Evolutionary conservation across 2,797 vertebrate genomes (phyloP), one percentile per base, ranked within the genome.

Genomic region (Microtus californicus): DNA sequence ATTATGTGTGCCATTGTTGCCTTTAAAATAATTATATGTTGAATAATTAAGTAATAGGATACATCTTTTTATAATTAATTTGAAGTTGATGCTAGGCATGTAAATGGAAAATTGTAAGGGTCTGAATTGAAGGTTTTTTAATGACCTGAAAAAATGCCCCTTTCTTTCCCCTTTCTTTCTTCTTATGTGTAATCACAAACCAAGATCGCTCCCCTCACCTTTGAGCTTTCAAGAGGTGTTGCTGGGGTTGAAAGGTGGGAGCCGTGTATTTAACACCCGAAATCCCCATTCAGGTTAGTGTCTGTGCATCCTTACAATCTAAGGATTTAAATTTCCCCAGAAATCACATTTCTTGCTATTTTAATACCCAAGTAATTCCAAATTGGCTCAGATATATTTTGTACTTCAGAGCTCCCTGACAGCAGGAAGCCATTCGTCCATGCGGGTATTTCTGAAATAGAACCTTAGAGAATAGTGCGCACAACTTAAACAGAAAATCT

Each of bases 11-110:
- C 14, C 79, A 14, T 56, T 19, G 88, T 87, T 93, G 74, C 31
- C n/a, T 94, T 95, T 94, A 43, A 80, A 88, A 69, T 69, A 89
- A 94, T 74, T 40, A 85, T 37, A 89, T 48, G 82, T 85, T 79
- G 31, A 73, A 89, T 77, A 88, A 63, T 89, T 27, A 88, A 15
- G 82, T 27, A 92, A 74, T 85, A 89, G 51, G 79, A 87, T 87
- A 19, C 11, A 63, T 89, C 56, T 79, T 92, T 90, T 87, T 51
- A n/a, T 83, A 91, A 96, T 87, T 96, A 69, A 81, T 86, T 93
- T 94, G 61, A 92, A 92, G 59, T 78, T 81, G 34, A 48, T 48
- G 45, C 12, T 67, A 95, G 45, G 48, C 48, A 91, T 85, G 4
- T 21, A 87, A 54, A 74, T 87, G 61, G 61, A 96, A 90, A 61